A percentile compares a stretch with the other conserved stretches of the same genome.
Conservation (phyloP, 2,797 vertebrate genomes). For the Sphenodon punctatus region DNA sequence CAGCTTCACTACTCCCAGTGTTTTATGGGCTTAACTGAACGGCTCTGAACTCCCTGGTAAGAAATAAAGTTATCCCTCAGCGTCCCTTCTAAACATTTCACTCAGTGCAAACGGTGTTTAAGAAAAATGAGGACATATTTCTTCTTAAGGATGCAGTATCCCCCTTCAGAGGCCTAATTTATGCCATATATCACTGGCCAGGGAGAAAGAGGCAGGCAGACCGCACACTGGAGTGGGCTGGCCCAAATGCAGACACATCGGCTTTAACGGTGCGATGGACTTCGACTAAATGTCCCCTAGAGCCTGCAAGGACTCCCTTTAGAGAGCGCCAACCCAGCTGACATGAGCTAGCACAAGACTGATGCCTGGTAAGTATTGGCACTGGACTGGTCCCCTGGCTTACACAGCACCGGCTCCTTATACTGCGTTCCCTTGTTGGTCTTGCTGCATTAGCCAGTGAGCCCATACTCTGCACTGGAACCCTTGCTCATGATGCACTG, state of each 20-base stretch:
- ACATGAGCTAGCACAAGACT: background rate
- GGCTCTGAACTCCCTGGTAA: slow-evolving; percentile 98
- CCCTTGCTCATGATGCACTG: background rate
- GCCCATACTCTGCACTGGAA: background rate
- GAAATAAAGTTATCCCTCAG: slow-evolving; percentile 99
- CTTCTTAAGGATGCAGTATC: slow-evolving; percentile 90
- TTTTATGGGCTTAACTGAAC: slow-evolving; percentile 97
- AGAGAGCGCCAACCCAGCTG: background rate
- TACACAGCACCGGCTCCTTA: no score
- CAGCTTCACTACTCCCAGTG: slow-evolving; percentile 80
- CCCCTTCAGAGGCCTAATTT: slow-evolving; percentile 81
- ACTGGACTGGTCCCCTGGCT: no score
- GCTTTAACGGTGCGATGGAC: slow-evolving; percentile 47
- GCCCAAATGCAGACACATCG: slow-evolving; percentile 23
- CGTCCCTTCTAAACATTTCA: slow-evolving; percentile 99
- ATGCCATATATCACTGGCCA: slow-evolving; percentile 77
- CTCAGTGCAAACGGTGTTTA: slow-evolving; percentile 96
- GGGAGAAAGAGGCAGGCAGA: slow-evolving; percentile 68
- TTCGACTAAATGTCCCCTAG: slow-evolving; percentile 20
- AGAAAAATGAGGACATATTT: slow-evolving; percentile 93
- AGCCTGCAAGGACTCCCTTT: background rate
- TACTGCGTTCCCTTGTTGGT: background rate
- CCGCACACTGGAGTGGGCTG: slow-evolving; percentile 52
- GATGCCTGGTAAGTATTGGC: accelerated
- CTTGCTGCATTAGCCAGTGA: no score